Evolutionary conservation across 2,888 invertebrate genomes (phyloP).

Genomic region (Agriotes lineatus): DNA sequence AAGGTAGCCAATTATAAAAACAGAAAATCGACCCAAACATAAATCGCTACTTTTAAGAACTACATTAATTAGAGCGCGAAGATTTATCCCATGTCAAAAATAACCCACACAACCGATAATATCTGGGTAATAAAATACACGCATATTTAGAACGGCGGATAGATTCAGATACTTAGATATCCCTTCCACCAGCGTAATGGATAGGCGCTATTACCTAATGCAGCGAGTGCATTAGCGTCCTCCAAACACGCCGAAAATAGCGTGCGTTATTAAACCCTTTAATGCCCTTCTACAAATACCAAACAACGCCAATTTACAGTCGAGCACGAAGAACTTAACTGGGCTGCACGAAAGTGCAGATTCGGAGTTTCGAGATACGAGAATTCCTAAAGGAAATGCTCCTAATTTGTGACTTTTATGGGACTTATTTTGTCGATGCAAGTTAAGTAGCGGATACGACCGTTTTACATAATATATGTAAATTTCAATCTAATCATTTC

Average conservation of each 20-base stretch:
- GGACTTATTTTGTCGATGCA: not conserved
- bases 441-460: conserved; percentile 10
- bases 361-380: too few relatives aligned
- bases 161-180: conserved; percentile 52
- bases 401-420: not conserved
- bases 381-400: not conserved
- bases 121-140: conserved; percentile 64
- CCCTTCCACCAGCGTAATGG: conserved; percentile 54
- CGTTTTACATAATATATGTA: conserved; percentile 20
- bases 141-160: conserved; percentile 62
- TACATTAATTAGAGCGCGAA: conserved; percentile 64
- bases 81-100: conserved; percentile 65
- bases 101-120: conserved; percentile 65
- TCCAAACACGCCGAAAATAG: conserved; percentile 57
- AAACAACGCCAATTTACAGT: conserved; percentile 2
- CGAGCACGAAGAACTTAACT: too few relatives aligned
- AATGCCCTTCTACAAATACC: not conserved
- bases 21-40: conserved; percentile 50
- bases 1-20: conserved; percentile 58
- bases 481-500: conserved; percentile 16
- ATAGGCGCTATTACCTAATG: conserved; percentile 61
- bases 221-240: conserved; percentile 49
- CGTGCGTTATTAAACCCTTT: conserved; percentile 12
- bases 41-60: conserved; percentile 54
- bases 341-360: too few relatives aligned